A percentile compares a stretch with the other conserved stretches of the same genome.
These are phyloP conservation scores for Nasonia giraulti DNA, from an alignment of 1,140 invertebrate species.

Conservation along the genomic window DNA sequence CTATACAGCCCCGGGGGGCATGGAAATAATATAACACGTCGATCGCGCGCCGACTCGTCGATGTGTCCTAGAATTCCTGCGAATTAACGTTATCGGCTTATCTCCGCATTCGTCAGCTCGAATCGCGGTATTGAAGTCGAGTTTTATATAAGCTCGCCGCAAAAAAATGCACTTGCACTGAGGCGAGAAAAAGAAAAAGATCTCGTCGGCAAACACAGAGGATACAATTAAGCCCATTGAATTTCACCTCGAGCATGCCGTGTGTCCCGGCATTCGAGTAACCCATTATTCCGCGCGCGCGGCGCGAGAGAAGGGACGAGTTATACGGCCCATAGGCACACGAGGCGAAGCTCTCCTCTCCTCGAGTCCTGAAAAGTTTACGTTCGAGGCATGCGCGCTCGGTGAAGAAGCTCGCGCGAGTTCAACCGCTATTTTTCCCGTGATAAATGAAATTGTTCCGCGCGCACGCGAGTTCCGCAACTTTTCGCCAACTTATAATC, in stretches of 20 bases:
- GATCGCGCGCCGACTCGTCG: too few species aligned
- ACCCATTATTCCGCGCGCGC: neutral
- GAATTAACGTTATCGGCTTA: too few species aligned
- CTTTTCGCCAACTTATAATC: slow-evolving; percentile 56
- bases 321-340: slow-evolving; percentile 16
- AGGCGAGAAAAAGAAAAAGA: too few species aligned
- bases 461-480: slow-evolving; percentile 39
- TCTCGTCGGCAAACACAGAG: neutral
- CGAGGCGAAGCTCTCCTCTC: neutral
- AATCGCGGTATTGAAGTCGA: too few species aligned
- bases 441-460: slow-evolving; percentile 70
- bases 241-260: slow-evolving; percentile 20
- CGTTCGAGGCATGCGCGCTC: slow-evolving; percentile 45
- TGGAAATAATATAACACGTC: too few species aligned
- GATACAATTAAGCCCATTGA: slow-evolving; percentile 31
- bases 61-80: too few species aligned
- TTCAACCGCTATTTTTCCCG: slow-evolving; percentile 67
- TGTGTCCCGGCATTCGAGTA: neutral
- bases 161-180: too few species aligned
- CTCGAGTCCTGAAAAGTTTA: slow-evolving; percentile 57
- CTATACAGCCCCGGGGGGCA: too few species aligned
- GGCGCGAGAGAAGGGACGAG: neutral
- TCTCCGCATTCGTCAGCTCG: too few species aligned
- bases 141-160: too few species aligned
- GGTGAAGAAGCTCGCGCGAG: slow-evolving; percentile 43